These are phyloP conservation scores for Avahi laniger DNA, from an alignment of 2,797 vertebrate species.

Conservation along the genomic window DNA sequence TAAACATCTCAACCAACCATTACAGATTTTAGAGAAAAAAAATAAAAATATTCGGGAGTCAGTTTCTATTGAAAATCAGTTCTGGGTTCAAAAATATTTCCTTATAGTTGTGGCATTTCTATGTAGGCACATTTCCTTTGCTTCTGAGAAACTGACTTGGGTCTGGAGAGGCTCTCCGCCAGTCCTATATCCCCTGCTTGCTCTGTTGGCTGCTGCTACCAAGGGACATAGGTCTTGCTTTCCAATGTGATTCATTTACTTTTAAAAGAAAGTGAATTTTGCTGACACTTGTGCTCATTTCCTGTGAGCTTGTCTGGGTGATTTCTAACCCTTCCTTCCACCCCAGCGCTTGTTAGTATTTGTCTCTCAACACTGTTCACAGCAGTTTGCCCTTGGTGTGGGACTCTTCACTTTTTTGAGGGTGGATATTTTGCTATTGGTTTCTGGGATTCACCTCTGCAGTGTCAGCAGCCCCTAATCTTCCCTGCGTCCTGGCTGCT, in stretches of 20 bases:
- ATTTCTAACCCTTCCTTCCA: neutral
- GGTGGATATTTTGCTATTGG: neutral
- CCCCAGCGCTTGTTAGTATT: neutral
- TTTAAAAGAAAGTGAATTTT: neutral
- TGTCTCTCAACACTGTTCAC: neutral
- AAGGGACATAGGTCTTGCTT: neutral
- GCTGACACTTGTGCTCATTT: neutral
- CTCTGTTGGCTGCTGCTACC: neutral
- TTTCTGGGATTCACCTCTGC: neutral
- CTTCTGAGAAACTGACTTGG: neutral
- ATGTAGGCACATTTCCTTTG: neutral
- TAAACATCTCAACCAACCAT: neutral
- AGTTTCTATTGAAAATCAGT: neutral
- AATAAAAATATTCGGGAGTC: neutral
- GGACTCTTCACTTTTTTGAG: neutral
- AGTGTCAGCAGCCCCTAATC: rapidly evolving
- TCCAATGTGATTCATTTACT: neutral
- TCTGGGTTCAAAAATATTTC: neutral
- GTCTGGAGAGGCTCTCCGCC: neutral
- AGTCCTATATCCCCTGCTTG: neutral
- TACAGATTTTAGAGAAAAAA: neutral
- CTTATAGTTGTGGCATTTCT: neutral
- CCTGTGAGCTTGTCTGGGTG: neutral
- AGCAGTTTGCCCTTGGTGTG: neutral
- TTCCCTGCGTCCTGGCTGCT: neutral